phyloP scores from a whole-genome alignment of 2,888 invertebrate species.

The Theretra japonica region DNA sequence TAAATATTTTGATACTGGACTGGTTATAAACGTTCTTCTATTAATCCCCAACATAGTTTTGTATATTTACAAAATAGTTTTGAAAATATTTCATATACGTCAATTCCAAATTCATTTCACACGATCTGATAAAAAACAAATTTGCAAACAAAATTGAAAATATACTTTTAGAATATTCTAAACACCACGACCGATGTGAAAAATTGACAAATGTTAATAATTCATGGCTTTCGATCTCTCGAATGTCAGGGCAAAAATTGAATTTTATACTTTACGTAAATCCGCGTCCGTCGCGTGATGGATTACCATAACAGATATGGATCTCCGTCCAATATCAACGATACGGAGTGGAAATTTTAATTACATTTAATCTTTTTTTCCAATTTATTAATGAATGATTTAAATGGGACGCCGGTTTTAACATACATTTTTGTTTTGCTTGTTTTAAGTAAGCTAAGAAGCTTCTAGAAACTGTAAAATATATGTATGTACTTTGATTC shows the following conservation, averaged over 20 bases:
- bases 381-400: constrained; percentile 16
- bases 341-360: neutral
- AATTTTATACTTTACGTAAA: constrained; percentile 53
- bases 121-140: neutral
- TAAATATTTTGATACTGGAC: too few species aligned
- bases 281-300: constrained; percentile 47
- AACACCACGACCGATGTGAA: constrained; percentile 27
- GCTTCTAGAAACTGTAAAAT: neutral
- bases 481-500: neutral
- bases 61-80: too few species aligned
- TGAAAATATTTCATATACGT: neutral
- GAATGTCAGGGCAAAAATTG: constrained; percentile 48
- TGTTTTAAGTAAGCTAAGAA: neutral
- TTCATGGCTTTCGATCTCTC: constrained; percentile 41
- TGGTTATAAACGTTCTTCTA: too few species aligned
- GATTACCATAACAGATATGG: constrained; percentile 37
- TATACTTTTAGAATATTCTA: neutral
- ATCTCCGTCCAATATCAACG: constrained; percentile 3
- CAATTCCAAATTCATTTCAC: neutral
- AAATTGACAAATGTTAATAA: constrained; percentile 35
- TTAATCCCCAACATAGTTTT: too few species aligned
- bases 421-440: neutral
- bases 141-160: too few species aligned
- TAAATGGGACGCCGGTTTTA: neutral
- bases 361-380: constrained; percentile 4